phyloP scores from a whole-genome alignment of 2,113 vertebrate genomes.

The Salvelinus alpinus region DNA sequence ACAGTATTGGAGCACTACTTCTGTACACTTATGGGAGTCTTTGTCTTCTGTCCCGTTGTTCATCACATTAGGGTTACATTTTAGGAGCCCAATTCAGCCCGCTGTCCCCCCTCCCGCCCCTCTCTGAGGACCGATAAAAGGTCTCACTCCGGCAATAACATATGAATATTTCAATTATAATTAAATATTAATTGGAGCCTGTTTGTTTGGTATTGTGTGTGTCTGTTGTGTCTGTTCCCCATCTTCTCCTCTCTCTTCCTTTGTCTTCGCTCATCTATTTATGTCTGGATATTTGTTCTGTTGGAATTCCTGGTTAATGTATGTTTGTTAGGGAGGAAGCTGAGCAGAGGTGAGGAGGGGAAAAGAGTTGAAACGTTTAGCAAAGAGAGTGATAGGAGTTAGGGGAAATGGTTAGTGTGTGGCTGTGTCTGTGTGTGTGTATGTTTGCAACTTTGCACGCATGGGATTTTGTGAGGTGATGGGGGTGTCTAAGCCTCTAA shows the following conservation, averaged over 20 bases:
- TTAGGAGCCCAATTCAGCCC: constrained; percentile 66
- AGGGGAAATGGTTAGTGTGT: background rate
- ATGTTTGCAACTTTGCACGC: constrained; percentile 20
- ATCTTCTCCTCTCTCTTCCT: constrained; percentile 63
- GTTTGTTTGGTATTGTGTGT: constrained; percentile 31
- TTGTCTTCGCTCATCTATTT: constrained; percentile 62
- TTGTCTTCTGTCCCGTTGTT: constrained; percentile 45
- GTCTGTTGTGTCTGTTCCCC: constrained; percentile 15
- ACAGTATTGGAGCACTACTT: constrained; percentile 60
- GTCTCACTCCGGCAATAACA: constrained; percentile 79
- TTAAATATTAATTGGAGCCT: constrained; percentile 78
- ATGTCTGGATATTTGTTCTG: constrained; percentile 11
- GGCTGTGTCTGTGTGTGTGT: background rate
- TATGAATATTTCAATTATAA: constrained; percentile 86
- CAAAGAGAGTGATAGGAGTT: background rate
- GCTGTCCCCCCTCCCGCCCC: constrained; percentile 7
- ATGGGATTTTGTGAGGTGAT: constrained; percentile 19
- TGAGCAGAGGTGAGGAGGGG: background rate
- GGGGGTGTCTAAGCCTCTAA: constrained; percentile 9
- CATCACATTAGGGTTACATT: constrained; percentile 49
- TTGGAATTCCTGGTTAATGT: constrained; percentile 23
- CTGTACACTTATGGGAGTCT: constrained; percentile 56
- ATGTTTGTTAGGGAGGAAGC: background rate
- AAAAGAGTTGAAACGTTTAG: background rate
- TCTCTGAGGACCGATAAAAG: constrained; percentile 75